Evolutionary conservation across 2,888 invertebrate genomes (phyloP).

Genomic region (Torymus auratus): DNA sequence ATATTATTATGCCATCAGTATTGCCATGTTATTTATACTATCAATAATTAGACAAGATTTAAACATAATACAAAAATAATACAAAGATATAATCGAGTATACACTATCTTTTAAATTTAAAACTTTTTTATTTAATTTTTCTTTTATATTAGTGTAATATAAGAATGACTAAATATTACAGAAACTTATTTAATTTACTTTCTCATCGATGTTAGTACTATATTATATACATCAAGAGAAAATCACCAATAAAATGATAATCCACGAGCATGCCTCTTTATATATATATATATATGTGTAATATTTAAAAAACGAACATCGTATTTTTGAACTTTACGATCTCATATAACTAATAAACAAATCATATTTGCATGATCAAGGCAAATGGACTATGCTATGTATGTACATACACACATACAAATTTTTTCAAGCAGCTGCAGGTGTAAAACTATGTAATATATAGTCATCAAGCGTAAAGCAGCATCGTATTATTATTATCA

Average conservation of each 20-base stretch:
- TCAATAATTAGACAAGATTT: no score
- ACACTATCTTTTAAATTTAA: slow-evolving; percentile 34
- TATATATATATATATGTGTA: slow-evolving; percentile 33
- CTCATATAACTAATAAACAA: slow-evolving; percentile 47
- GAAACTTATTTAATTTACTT: not conserved
- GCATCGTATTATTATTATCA: slow-evolving; percentile 35
- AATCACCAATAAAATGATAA: slow-evolving; percentile 36
- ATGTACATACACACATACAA: slow-evolving; percentile 52
- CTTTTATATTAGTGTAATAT: slow-evolving; percentile 29
- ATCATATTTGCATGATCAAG: slow-evolving; percentile 56
- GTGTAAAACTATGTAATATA: slow-evolving; percentile 49
- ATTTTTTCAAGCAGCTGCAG: slow-evolving; percentile 53
- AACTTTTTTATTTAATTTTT: slow-evolving; percentile 28
- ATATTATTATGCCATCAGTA: no score
- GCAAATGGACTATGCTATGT: slow-evolving; percentile 50
- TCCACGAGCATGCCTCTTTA: slow-evolving; percentile 41
- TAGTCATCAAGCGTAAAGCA: slow-evolving; percentile 46
- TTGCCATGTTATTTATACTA: no score
- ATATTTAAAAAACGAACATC: slow-evolving; percentile 40
- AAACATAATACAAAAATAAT: no score
- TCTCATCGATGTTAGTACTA: no score
- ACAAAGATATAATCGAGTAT: slow-evolving; percentile 11
- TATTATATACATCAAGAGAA: no score
- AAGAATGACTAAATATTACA: slow-evolving; percentile 35
- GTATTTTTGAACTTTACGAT: slow-evolving; percentile 39